A percentile compares a stretch with the other conserved stretches of the same genome.
Evolutionary conservation across 2,888 invertebrate species (phyloP).

Genomic region (Heliconius ismenius): DNA sequence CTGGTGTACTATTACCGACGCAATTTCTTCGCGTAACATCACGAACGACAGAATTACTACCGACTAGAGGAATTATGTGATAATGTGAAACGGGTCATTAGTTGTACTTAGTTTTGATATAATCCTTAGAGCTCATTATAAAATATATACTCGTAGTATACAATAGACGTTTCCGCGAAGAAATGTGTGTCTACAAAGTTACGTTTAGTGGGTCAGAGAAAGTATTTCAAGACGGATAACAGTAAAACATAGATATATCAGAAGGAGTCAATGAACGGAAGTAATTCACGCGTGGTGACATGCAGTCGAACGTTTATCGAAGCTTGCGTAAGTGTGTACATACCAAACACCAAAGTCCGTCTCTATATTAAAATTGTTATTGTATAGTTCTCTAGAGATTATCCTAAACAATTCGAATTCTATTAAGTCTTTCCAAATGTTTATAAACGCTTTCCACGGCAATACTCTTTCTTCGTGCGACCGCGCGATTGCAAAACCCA

Average conservation of each 20-base stretch:
- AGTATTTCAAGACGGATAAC: conserved; percentile 69
- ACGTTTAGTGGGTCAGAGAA: conserved; percentile 62
- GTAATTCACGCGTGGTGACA: conserved; percentile 79
- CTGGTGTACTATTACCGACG: conserved; percentile 57
- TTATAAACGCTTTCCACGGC: conserved; percentile 69
- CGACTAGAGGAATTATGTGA: conserved; percentile 49
- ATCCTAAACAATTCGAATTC: not conserved
- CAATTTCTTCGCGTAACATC: conserved; percentile 67
- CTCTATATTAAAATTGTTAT: conserved; percentile 23
- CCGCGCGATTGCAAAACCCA: conserved; percentile 77
- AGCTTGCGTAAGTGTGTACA: conserved; percentile 74
- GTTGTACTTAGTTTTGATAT: conserved; percentile 36
- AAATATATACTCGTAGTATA: conserved; percentile 51
- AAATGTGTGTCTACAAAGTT: conserved; percentile 49
- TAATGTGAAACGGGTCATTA: conserved; percentile 23
- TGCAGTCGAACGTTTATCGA: conserved; percentile 72
- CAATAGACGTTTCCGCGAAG: conserved; percentile 45
- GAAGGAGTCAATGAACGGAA: conserved; percentile 82
- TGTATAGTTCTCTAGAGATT: not conserved
- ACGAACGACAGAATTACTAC: conserved; percentile 56
- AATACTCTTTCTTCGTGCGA: conserved; percentile 62
- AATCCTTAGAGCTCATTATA: conserved; percentile 51
- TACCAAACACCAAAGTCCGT: conserved; percentile 62
- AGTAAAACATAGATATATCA: conserved; percentile 71
- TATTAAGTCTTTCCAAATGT: conserved; percentile 4